Evolutionary conservation across 2,888 invertebrate genomes (phyloP).

Genomic region (Lycophotia porphyrea): DNA sequence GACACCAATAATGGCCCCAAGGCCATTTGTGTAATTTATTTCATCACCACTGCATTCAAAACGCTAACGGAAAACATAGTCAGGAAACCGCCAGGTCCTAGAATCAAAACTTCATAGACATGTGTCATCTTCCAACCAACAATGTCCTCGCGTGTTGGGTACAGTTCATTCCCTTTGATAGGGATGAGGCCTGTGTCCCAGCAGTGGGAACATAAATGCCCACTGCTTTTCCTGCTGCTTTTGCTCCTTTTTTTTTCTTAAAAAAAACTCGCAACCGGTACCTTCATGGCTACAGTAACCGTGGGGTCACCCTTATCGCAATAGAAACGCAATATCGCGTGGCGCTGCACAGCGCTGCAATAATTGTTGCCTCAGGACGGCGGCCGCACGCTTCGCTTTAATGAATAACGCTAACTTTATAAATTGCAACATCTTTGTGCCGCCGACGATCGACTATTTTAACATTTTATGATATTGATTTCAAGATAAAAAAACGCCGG

Average conservation of each 20-base stretch:
- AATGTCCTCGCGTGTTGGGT: neutral
- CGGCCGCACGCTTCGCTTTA: conserved; percentile 60
- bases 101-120: neutral
- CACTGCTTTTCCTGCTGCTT: neutral
- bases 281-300: conserved; percentile 3
- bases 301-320: conserved; percentile 54
- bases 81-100: neutral
- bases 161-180: neutral
- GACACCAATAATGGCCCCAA: neutral
- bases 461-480: neutral
- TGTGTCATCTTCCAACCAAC: neutral
- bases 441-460: conserved; percentile 12
- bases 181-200: neutral
- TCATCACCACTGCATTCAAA: neutral
- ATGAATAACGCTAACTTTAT: conserved; percentile 62
- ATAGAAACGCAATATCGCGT: conserved; percentile 84
- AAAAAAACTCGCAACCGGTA: neutral
- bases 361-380: conserved; percentile 76
- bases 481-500: too few relatives aligned
- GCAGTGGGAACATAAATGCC: too few relatives aligned
- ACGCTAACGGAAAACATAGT: neutral
- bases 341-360: conserved; percentile 78
- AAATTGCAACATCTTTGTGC: conserved; percentile 58
- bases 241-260: too few relatives aligned
- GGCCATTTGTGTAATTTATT: neutral